These are phyloP conservation scores for Lithosia quadra DNA, from an alignment of 2,888 invertebrate genomes.

Conservation along the genomic window DNA sequence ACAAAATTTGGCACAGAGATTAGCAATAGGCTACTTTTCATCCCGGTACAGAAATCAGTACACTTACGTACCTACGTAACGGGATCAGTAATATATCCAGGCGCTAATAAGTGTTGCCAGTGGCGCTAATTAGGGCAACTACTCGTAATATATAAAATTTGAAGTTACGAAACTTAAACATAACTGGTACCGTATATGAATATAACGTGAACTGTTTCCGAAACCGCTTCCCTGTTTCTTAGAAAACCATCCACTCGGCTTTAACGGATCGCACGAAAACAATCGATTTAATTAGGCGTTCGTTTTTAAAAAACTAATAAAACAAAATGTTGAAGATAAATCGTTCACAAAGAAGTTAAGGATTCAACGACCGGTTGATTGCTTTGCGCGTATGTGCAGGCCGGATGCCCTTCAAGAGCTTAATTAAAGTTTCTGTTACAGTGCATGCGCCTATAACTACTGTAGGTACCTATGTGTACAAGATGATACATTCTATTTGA, in stretches of 20 bases:
- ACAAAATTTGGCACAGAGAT: neutral
- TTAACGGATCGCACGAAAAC: conserved; percentile 54
- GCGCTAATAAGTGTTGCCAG: too few relatives aligned
- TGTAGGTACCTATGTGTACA: neutral
- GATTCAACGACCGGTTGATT: conserved; percentile 82
- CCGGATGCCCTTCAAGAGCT: conserved; percentile 76
- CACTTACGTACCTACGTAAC: too few relatives aligned
- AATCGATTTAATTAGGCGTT: conserved; percentile 64
- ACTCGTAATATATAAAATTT: neutral
- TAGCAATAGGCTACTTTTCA: neutral
- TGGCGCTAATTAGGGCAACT: too few relatives aligned
- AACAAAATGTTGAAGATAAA: conserved; percentile 59
- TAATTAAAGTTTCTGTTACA: conserved; percentile 60
- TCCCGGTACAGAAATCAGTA: neutral
- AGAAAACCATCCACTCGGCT: conserved; percentile 27
- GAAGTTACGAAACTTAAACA: neutral
- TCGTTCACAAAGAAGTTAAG: conserved; percentile 58
- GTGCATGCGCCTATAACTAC: conserved; percentile 42
- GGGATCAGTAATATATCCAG: neutral
- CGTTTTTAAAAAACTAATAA: conserved; percentile 53
- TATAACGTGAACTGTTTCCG: neutral
- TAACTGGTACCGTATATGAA: neutral
- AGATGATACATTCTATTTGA: neutral
- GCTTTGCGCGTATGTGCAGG: conserved; percentile 57
- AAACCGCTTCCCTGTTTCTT: conserved; percentile 17